These are phyloP conservation scores for Priapulus caudatus DNA, from an alignment of 2,888 invertebrate species.

Conservation along the genomic window DNA sequence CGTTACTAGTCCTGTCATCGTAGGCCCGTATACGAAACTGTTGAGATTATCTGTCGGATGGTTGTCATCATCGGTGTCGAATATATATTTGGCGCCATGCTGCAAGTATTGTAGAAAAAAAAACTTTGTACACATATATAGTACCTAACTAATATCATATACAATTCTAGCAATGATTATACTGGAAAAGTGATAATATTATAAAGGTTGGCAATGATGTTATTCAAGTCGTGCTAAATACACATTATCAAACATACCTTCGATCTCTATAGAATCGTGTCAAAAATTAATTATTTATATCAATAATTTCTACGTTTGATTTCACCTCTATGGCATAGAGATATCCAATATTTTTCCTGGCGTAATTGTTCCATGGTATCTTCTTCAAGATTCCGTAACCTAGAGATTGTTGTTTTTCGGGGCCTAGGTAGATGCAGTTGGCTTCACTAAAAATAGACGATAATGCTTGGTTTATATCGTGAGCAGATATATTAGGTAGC, in stretches of 20 bases:
- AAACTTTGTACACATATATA: neutral
- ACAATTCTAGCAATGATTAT: no score
- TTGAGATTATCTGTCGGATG: neutral
- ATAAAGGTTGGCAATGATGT: no score
- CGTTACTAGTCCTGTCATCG: neutral
- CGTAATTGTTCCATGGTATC: conserved; percentile 11
- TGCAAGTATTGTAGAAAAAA: conserved; percentile 4
- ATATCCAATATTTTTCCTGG: conserved; percentile 15
- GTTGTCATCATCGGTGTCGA: conserved; percentile 16
- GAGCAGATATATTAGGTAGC: no score
- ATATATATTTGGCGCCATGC: conserved; percentile 13
- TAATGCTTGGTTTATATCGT: no score
- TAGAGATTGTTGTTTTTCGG: conserved; percentile 10
- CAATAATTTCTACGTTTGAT: neutral
- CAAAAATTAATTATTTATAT: no score
- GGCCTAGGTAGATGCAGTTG: conserved; percentile 9
- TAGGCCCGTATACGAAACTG: neutral
- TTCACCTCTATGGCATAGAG: conserved; percentile 13
- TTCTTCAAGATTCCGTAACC: conserved; percentile 8
- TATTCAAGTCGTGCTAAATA: no score
- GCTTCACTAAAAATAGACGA: conserved; percentile 8
- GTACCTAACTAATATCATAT: neutral
- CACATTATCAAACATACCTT: no score
- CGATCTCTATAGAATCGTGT: no score
- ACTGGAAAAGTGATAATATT: no score